Evolutionary conservation across 2,113 vertebrate species (phyloP).

Genomic region (Entelurus aequoreus): DNA sequence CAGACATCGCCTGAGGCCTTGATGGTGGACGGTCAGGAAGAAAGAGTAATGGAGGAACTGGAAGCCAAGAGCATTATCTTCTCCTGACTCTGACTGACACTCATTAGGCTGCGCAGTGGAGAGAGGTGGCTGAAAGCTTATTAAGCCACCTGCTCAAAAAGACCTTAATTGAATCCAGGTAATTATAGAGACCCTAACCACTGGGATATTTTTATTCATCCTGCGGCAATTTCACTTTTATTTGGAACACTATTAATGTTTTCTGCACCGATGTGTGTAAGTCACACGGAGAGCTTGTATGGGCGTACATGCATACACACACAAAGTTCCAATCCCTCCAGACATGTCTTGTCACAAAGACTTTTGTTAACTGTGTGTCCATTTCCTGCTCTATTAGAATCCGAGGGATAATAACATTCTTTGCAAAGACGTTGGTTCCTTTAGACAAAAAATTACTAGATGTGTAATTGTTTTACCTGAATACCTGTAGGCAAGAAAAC

Average conservation of each 20-base stretch:
- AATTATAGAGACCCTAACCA: slow-evolving; percentile 68
- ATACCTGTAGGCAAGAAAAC: slow-evolving; percentile 60
- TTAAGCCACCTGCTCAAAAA: slow-evolving; percentile 64
- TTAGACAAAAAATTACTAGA: slow-evolving; percentile 65
- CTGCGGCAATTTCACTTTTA: slow-evolving; percentile 64
- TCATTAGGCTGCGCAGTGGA: slow-evolving; percentile 62
- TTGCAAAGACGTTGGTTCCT: slow-evolving; percentile 64
- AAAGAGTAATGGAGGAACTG: slow-evolving; percentile 57
- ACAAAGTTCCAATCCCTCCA: slow-evolving; percentile 31
- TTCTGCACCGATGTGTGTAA: slow-evolving; percentile 53
- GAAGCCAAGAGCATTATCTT: slow-evolving; percentile 63
- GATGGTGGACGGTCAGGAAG: slow-evolving; percentile 42
- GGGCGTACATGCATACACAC: neutral
- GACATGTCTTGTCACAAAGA: slow-evolving; percentile 48
- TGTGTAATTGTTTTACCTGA: slow-evolving; percentile 72
- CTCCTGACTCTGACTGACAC: slow-evolving; percentile 68
- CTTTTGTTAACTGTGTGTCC: slow-evolving; percentile 31
- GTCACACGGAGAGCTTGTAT: slow-evolving; percentile 16
- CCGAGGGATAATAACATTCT: slow-evolving; percentile 61
- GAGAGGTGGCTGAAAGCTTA: slow-evolving; percentile 64
- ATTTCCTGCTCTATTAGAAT: slow-evolving; percentile 54
- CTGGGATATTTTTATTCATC: slow-evolving; percentile 71
- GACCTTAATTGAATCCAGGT: slow-evolving; percentile 69
- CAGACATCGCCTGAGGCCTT: slow-evolving; percentile 39
- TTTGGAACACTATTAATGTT: slow-evolving; percentile 73